These are phyloP conservation scores for Danio choprae DNA, from an alignment of 2,797 vertebrate species.

Conservation along the genomic window DNA sequence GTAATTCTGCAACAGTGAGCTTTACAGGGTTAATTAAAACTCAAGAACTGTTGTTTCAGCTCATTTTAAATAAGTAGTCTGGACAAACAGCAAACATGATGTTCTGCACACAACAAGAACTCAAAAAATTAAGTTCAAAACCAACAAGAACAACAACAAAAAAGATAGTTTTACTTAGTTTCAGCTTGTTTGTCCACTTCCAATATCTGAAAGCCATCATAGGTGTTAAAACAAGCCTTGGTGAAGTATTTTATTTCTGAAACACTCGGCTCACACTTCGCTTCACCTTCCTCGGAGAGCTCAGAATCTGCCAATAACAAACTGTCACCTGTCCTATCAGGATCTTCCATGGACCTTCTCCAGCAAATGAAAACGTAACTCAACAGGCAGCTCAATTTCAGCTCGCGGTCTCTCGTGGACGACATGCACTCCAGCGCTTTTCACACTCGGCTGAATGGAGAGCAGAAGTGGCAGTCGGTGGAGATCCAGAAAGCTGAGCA, in stretches of 20 bases:
- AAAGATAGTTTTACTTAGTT: neutral
- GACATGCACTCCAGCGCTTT: constrained; percentile 39
- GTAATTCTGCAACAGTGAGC: too few relatives aligned
- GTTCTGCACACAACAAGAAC: too few relatives aligned
- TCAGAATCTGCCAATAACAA: constrained; percentile 43
- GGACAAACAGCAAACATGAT: neutral
- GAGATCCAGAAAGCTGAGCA: constrained; percentile 29
- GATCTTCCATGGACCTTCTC: constrained; percentile 42
- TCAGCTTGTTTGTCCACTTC: neutral
- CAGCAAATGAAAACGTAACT: constrained; percentile 56
- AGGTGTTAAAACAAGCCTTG: neutral
- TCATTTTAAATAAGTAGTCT: too few relatives aligned
- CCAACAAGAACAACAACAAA: neutral
- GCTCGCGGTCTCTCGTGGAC: constrained; percentile 33
- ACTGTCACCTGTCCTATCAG: constrained; percentile 49
- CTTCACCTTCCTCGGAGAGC: constrained; percentile 20
- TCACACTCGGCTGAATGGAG: constrained; percentile 53
- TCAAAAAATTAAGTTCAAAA: neutral
- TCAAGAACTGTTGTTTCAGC: too few relatives aligned
- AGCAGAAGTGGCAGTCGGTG: constrained; percentile 22
- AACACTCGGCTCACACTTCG: constrained; percentile 7
- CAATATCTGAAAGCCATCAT: constrained; percentile 9
- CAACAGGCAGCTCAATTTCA: constrained; percentile 57
- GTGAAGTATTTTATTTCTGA: constrained; percentile 31
- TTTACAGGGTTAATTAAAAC: too few relatives aligned